These are phyloP conservation scores for Pelusios castaneus DNA, from an alignment of 2,113 vertebrate genomes.

Conservation along the genomic window DNA sequence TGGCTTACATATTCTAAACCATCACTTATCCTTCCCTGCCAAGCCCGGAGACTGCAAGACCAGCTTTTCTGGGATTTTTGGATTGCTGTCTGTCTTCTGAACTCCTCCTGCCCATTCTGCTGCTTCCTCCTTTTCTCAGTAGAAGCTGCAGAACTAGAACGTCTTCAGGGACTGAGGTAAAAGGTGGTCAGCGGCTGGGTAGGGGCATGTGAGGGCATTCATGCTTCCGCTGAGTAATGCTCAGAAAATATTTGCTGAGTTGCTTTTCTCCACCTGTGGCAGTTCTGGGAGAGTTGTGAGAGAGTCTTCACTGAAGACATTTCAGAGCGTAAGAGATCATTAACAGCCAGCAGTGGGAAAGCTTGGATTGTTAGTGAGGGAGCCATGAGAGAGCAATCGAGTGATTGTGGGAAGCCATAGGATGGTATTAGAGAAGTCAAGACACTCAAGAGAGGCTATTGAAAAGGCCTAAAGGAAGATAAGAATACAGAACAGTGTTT, in stretches of 20 bases:
- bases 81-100: background rate
- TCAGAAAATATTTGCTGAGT: conserved; percentile 54
- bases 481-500: background rate
- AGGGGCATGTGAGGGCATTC: background rate
- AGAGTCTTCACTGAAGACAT: conserved; percentile 34
- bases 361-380: background rate
- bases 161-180: conserved; percentile 52
- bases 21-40: conserved; percentile 30
- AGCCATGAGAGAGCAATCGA: conserved; percentile 28
- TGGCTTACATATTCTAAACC: background rate
- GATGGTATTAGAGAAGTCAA: conserved; percentile 45
- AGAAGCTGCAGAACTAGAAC: conserved; percentile 47
- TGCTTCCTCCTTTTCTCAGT: conserved; percentile 34
- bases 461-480: conserved; percentile 48
- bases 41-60: background rate
- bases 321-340: background rate
- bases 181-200: conserved; percentile 30
- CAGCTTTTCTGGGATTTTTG: background rate
- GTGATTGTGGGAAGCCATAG: conserved; percentile 39
- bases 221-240: background rate
- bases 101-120: conserved; percentile 19
- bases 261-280: conserved; percentile 48
- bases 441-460: conserved; percentile 39
- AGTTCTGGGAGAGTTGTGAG: background rate
- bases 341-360: background rate